phyloP scores from a whole-genome alignment of 2,888 invertebrate species.

The Peribatodes rhomboidaria region DNA sequence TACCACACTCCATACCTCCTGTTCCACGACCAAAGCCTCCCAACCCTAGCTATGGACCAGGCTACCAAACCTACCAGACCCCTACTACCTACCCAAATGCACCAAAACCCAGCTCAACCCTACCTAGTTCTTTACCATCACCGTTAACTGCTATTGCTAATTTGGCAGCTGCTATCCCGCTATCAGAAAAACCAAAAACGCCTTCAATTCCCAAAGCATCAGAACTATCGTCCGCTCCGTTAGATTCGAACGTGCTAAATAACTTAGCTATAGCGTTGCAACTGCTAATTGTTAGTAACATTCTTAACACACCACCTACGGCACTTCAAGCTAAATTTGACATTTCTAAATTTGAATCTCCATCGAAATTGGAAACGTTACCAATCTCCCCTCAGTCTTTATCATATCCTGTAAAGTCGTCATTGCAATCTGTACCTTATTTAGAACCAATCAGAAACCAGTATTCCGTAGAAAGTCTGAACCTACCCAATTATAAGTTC shows the following conservation, averaged over 20 bases:
- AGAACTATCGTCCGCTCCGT: constrained; percentile 22
- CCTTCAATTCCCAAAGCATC: constrained; percentile 26
- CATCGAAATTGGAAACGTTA: constrained; percentile 17
- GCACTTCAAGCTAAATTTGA: constrained; percentile 34
- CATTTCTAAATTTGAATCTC: constrained; percentile 9
- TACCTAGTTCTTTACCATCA: constrained; percentile 1
- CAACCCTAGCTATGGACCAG: not conserved
- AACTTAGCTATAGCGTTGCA: constrained; percentile 77
- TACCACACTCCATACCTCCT: not conserved
- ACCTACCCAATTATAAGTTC: constrained; percentile 49
- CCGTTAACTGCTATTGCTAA: constrained; percentile 26
- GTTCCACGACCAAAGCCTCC: constrained; percentile 11
- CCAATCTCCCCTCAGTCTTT: constrained; percentile 13
- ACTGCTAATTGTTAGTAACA: constrained; percentile 70
- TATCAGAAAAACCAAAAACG: constrained; percentile 1
- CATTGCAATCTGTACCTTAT: constrained; percentile 12
- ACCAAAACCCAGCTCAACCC: constrained; percentile 8
- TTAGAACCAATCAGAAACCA: constrained; percentile 11
- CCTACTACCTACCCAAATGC: not conserved
- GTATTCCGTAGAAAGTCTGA: constrained; percentile 16
- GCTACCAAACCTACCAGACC: constrained; percentile 16
- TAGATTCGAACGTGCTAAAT: constrained; percentile 69
- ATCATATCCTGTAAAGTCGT: constrained; percentile 5
- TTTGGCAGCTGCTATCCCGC: constrained; percentile 15
- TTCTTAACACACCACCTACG: constrained; percentile 61